Percentiles rank a stretch among this genome's conserved stretches.
Evolutionary conservation across 2,888 invertebrate genomes (phyloP).

Genomic region (Cheilosia scutellata): DNA sequence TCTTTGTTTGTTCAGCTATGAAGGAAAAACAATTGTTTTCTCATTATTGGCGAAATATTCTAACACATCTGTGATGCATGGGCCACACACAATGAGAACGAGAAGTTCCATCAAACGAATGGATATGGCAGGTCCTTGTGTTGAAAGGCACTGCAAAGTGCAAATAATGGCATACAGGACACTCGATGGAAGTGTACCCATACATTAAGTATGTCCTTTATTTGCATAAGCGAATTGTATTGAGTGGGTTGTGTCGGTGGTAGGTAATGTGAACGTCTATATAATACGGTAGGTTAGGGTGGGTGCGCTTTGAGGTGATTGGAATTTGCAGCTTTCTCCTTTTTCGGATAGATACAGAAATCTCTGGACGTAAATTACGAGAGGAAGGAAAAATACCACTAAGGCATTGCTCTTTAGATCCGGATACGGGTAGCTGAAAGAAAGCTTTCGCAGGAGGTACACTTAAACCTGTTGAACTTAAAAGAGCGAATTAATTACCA

Average conservation of each 20-base stretch:
- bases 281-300: not conserved
- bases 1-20: slow-evolving; percentile 26
- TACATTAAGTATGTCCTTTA: not conserved
- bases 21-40: slow-evolving; percentile 26
- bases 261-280: not conserved
- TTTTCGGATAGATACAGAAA: slow-evolving; percentile 28
- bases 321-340: not conserved
- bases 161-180: not conserved
- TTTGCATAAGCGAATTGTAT: slow-evolving; percentile 20
- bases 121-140: not conserved
- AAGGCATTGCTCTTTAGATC: not conserved
- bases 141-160: not conserved
- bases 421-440: not conserved
- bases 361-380: not conserved
- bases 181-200: not conserved
- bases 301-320: slow-evolving; percentile 1
- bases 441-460: not conserved
- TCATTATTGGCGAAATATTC: slow-evolving; percentile 40
- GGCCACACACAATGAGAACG: slow-evolving; percentile 18
- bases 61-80: slow-evolving; percentile 25
- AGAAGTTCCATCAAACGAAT: slow-evolving; percentile 14
- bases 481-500: slow-evolving; percentile 26
- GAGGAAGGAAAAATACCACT: not conserved
- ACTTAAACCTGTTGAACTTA: slow-evolving; percentile 62
- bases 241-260: slow-evolving; percentile 1